Evolutionary conservation across 2,797 vertebrate genomes (phyloP), one percentile per base, ranked within the genome.

Genomic region (Enteromius anoplus): DNA sequence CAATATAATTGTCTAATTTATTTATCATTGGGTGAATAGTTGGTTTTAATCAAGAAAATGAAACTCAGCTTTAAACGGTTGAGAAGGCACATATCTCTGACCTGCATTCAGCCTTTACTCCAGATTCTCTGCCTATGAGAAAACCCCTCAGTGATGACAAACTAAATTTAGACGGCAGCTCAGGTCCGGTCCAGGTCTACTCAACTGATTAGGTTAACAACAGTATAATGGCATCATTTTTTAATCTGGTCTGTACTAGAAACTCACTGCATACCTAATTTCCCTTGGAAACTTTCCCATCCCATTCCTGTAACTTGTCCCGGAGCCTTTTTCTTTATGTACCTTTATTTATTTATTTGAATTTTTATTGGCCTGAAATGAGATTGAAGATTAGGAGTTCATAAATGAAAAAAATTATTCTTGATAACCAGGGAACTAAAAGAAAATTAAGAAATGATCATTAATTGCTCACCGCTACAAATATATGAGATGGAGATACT

Each of bases 201-300:
- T 83, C 82, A 91, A 91, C 93, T 92, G 92, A 94, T 92, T 92
- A 87, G 90, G 91, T 94, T 95, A 94, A 94, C 93, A 90, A 91
- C 87, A 93, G 93, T 92, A 91, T 93, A 92, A 93, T 91, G 85
- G 84, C 85, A 84, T 86, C 2, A 32, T 89, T 86, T 91, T 91
- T 91, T 91, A 91, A 92, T 93, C 90, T 90, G 80, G 90, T 88
- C 89, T 91, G 90, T 89, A 93, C 91, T 89, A 92, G 88, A 94
- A 91, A 92, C 66, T 82, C 82, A 87, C 83, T 85, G 87, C 90
- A 90, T 88, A 88, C 89, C 91, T 94, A 91, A 94, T 94, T 94
- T 93, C 93, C 93, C 91, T 8, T 0, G 89, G 89, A 93, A 92
- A 90, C 90, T 88, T 87, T 90, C 81, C 88, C 89, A 89, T 85